Percentiles rank a stretch among this genome's conserved stretches.
Evolutionary conservation across 2,888 invertebrate genomes (phyloP).

Genomic region (Ganaspis brasiliensis): DNA sequence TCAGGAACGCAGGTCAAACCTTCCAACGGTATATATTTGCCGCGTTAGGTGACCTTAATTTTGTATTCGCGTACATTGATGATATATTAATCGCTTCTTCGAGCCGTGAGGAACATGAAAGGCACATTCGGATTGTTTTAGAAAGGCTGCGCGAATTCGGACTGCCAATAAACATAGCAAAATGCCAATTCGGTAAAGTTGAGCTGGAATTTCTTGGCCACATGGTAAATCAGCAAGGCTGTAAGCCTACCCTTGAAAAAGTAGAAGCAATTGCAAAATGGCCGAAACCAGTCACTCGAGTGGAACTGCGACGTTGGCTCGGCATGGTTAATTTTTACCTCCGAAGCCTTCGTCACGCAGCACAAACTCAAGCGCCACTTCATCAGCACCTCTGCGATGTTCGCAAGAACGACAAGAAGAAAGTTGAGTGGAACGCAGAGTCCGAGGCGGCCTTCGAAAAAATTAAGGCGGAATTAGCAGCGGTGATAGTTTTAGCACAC

Average conservation of each 20-base stretch:
- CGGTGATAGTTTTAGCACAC: not conserved
- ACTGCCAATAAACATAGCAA: too few relatives aligned
- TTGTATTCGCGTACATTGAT: too few relatives aligned
- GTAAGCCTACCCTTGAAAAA: not conserved
- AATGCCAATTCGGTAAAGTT: not conserved
- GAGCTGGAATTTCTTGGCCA: not conserved
- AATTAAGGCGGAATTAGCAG: too few relatives aligned
- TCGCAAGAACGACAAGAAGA: constrained; percentile 48
- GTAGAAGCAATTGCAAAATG: not conserved
- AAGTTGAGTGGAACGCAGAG: constrained; percentile 43
- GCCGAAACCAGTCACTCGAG: constrained; percentile 47
- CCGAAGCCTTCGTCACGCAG: constrained; percentile 44
- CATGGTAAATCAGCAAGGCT: not conserved
- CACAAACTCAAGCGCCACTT: constrained; percentile 46
- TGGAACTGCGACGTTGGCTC: constrained; percentile 51
- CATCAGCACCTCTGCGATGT: constrained; percentile 45
- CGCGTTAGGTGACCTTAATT: too few relatives aligned
- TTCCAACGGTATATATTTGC: too few relatives aligned
- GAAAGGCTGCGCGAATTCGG: too few relatives aligned
- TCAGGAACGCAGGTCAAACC: too few relatives aligned
- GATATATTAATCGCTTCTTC: constrained; percentile 70
- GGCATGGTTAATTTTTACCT: constrained; percentile 56
- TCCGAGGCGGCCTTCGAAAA: constrained; percentile 5
- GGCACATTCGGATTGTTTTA: too few relatives aligned
- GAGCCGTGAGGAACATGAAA: too few relatives aligned